Base-by-base conservation (phyloP, 2,797 vertebrate genomes). In the Hippopotamyrus pictus region DNA sequence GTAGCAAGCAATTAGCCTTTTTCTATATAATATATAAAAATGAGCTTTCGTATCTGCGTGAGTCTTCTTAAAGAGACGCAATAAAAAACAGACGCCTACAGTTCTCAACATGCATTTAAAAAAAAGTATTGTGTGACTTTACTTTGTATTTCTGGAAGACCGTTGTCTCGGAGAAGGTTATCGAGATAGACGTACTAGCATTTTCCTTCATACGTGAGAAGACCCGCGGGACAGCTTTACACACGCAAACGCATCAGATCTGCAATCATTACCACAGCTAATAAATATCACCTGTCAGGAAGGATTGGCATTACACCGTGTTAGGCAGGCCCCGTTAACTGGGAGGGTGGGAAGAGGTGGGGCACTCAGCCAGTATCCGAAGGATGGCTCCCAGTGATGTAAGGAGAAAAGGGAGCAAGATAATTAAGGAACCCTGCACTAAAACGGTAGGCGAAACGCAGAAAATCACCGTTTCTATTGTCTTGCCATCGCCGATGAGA, bases 191-290 rank as follows among this genome's bases (percentile, higher is more conserved):
- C 83, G 51, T 57, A 65, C 89, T 65, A 85, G 5, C 37, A 54
- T 69, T 46, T 65, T 48, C 48, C 50, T 82, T 91, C 90, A 92
- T 92, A 90, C 91, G 91, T 79, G 88, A 90, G 48, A 82, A 88
- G 90, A 92, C 91, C 91, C 92, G 73, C 88, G 92, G 93, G 93
- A 33, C 91, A 94, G 89, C 69, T 92, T 92, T 92, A 93, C 92
- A 90, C 54, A 87, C 88, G 85, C 37, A 92, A 92, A 91, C 91
- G 90, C 92, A 94, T 93, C 93, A 90, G 92, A 92, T 90, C 93
- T 94, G 93, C 95, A 93, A 94, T 94, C 93, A 95, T 95, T 95
- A 94, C 94, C 93, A 91, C 86, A 53, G 90, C 92, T 94, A 93
- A 94, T 94, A 94, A 95, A 94, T 94, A 94, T 92, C 91, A 62